A percentile compares a stretch with the other conserved stretches of the same genome.
These are phyloP conservation scores for Sphinx pinastri DNA, from an alignment of 2,888 invertebrate species.

Conservation along the genomic window DNA sequence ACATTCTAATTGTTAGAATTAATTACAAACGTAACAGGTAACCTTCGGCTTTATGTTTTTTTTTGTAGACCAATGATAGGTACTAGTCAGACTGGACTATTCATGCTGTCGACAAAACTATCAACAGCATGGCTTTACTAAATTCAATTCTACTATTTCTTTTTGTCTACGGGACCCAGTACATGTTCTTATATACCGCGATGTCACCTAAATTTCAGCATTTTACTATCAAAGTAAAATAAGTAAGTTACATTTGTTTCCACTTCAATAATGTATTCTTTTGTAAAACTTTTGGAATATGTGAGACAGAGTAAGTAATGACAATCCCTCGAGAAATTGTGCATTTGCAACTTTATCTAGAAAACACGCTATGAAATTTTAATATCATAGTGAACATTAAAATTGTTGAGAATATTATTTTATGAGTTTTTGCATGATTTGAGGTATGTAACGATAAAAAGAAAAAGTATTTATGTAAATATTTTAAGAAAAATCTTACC, in stretches of 20 bases:
- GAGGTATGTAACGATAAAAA: too few species aligned
- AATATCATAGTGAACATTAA: not conserved
- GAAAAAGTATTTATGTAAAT: too few species aligned
- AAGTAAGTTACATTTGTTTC: constrained; percentile 9
- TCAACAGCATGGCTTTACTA: too few species aligned
- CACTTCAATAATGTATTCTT: constrained; percentile 13
- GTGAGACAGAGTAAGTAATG: constrained; percentile 8
- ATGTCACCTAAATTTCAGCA: not conserved
- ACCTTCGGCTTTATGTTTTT: too few species aligned
- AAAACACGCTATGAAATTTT: not conserved
- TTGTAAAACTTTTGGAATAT: constrained; percentile 11
- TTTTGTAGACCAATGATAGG: too few species aligned
- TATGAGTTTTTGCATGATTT: not conserved
- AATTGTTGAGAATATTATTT: not conserved
- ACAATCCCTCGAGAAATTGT: constrained; percentile 3
- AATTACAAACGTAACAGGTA: too few species aligned
- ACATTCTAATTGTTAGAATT: too few species aligned
- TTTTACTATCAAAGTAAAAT: not conserved
- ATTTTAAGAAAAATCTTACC: too few species aligned
- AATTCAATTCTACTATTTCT: too few species aligned
- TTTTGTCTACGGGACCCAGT: too few species aligned
- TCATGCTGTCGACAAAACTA: too few species aligned
- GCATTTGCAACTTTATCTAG: constrained; percentile 8
- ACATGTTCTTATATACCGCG: not conserved
- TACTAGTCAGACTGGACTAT: too few species aligned